Evolutionary conservation across 2,888 invertebrate genomes (phyloP), one percentile per base, ranked within the genome.

Genomic region (Lasioglossum calceatum): DNA sequence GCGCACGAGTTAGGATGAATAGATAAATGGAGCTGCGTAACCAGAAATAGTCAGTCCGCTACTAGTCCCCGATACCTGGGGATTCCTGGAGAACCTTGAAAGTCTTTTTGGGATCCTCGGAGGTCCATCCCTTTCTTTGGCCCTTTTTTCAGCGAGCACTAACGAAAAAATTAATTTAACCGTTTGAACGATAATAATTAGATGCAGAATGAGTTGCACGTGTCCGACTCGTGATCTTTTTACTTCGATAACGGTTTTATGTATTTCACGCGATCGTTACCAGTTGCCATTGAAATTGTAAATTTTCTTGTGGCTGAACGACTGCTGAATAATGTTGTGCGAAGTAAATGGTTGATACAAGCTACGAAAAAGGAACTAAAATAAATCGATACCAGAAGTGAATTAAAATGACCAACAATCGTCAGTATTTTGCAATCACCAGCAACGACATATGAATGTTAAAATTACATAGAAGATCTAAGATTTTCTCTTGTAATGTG

Each of bases 11-110:
- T n/a, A n/a, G 58, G 4, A n/a, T 14, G 27, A 61, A 27, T 27
- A n/a, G n/a, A 61, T 61, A 61, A 61, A 61, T 61, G 61, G 27
- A 27, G 61, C 61, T 27, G 61, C 27, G 14, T 12, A 14, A 14
- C 27, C 61, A 14, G 27, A 27, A 61, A 61, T 61, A 61, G 61
- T 61, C 61, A n/a, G 27, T 27, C 61, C 27, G 61, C 4, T 61
- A 27, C 61, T 61, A 61, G 61, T 27, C 12, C 14, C 61, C 1
- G 14, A 61, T 61, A 61, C 27, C 61, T 61, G 61, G 12, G 12
- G 27, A 61, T 61, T 61, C 61, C 61, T 27, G 61, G 27, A 61
- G 61, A 27, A 61, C 61, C 61, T 61, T 61, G 61, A 61, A 61
- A 27, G 27, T 27, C 61, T 61, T n/a, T 61, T 27, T 61, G 19